Percentiles rank a stretch among this genome's conserved stretches.
Conservation (phyloP, 2,113 vertebrate genomes). For the Ibidorhyncha struthersii region DNA sequence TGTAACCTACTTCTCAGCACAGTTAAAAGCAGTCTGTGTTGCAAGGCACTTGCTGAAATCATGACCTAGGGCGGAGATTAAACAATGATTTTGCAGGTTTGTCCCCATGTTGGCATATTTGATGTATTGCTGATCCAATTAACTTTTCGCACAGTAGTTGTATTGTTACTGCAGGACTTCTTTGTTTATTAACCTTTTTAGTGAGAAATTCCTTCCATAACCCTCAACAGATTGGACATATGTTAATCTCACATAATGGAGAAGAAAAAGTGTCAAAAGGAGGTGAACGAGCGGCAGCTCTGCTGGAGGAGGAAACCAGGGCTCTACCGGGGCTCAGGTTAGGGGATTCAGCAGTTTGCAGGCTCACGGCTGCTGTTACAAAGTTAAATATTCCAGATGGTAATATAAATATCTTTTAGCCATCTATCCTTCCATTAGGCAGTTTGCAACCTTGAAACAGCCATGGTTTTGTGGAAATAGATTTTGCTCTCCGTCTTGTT, state of each 20-base stretch:
- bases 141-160: conserved; percentile 47
- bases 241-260: neutral
- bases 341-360: neutral
- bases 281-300: neutral
- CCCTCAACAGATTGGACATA: conserved; percentile 30
- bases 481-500: neutral
- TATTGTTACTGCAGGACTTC: conserved; percentile 25
- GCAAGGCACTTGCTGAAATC: neutral
- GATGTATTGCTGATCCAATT: conserved; percentile 56
- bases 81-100: conserved; percentile 3
- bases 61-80: conserved; percentile 17
- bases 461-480: neutral
- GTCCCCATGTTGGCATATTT: conserved; percentile 9
- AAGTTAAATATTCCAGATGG: neutral
- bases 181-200: conserved; percentile 56
- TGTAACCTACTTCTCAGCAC: neutral
- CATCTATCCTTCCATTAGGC: neutral
- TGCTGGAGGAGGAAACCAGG: neutral
- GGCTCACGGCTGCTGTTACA: neutral
- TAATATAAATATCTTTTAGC: neutral
- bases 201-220: neutral
- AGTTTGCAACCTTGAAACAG: neutral
- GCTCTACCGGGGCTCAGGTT: neutral
- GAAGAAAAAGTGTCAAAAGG: neutral
- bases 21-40: conserved; percentile 1